These are phyloP conservation scores for Hystrix cristata DNA, from an alignment of 2,113 vertebrate species.

Conservation along the genomic window DNA sequence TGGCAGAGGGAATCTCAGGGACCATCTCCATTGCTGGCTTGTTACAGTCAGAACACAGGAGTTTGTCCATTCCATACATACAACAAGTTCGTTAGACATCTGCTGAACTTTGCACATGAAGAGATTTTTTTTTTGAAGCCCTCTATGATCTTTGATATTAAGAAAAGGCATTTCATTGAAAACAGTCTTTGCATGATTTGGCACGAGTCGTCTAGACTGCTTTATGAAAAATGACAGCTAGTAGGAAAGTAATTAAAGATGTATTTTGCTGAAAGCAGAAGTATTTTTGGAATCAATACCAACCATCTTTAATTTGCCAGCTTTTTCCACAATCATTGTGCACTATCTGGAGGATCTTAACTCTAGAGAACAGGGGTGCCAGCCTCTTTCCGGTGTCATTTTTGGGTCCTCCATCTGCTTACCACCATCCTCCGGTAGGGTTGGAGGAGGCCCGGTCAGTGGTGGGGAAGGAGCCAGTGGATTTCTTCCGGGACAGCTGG, in stretches of 20 bases:
- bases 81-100: constrained; percentile 53
- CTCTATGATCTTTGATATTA: constrained; percentile 84
- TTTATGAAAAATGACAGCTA: constrained; percentile 93
- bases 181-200: constrained; percentile 90
- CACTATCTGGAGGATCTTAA: constrained; percentile 79
- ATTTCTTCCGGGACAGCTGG: neutral
- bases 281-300: constrained; percentile 92
- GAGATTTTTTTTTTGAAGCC: neutral
- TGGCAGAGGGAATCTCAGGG: neutral
- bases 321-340: constrained; percentile 86
- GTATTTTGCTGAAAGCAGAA: constrained; percentile 93
- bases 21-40: neutral
- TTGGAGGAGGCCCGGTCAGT: neutral
- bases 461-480: too few species aligned
- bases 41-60: rapidly evolving
- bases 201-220: constrained; percentile 88
- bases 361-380: constrained; percentile 68
- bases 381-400: constrained; percentile 67
- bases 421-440: constrained; percentile 16
- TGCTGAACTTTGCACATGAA: constrained; percentile 38
- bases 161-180: constrained; percentile 86
- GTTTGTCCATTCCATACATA: neutral
- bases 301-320: constrained; percentile 90
- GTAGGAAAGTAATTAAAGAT: constrained; percentile 93
- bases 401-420: constrained; percentile 56